Percentiles rank a stretch among this genome's conserved stretches.
phyloP scores from a whole-genome alignment of 2,888 invertebrate genomes.

The Dioctria linearis region DNA sequence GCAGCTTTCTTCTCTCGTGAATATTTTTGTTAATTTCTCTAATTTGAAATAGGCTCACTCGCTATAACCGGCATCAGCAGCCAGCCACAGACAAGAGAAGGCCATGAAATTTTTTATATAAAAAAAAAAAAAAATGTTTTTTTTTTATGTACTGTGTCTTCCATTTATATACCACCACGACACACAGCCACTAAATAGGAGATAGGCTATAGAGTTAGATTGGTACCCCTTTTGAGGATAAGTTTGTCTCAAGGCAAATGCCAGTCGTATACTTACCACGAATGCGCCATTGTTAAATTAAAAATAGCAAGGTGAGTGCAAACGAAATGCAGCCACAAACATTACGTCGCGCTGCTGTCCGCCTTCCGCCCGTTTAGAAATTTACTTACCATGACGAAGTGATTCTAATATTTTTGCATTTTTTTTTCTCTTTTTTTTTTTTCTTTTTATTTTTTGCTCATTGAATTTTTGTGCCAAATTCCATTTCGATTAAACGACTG shows the following conservation, averaged over 20 bases:
- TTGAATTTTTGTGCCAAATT: conserved; percentile 45
- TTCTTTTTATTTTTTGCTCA: background rate
- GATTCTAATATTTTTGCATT: background rate
- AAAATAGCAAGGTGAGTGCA: no score
- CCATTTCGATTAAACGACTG: conserved; percentile 43
- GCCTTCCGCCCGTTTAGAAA: background rate
- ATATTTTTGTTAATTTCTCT: conserved; percentile 32
- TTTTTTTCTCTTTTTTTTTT: conserved; percentile 21
- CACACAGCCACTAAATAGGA: no score
- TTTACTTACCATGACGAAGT: conserved; percentile 6
- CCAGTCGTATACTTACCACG: no score
- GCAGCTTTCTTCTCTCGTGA: conserved; percentile 38
- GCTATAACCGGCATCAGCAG: background rate
- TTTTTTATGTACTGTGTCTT: background rate
- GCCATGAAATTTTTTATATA: conserved; percentile 23
- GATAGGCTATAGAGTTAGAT: no score
- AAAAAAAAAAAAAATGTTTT: background rate
- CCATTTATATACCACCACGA: no score
- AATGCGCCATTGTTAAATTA: no score
- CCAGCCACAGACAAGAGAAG: background rate
- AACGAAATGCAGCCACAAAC: no score
- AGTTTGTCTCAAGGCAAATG: background rate
- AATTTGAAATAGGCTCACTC: conserved; percentile 19
- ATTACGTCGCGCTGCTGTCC: no score
- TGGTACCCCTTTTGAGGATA: background rate